Conservation (phyloP, 2,113 vertebrate genomes). For the Ochotona curzoniae region DNA sequence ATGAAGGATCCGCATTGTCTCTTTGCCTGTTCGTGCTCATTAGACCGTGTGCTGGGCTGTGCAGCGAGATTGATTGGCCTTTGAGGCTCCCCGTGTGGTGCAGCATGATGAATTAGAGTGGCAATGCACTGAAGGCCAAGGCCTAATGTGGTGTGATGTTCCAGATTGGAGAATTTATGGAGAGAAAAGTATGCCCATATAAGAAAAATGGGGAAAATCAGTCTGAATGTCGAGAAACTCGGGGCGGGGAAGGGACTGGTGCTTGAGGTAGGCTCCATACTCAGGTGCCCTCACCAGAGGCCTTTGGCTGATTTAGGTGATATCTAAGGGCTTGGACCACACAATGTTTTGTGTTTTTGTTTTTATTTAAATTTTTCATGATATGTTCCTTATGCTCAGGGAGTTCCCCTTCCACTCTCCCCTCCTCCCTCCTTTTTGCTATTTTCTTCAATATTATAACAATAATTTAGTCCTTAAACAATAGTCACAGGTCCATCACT, state of each 20-base stretch:
- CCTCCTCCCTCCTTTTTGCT: no score
- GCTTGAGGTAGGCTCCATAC: background rate
- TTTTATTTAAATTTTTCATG: no score
- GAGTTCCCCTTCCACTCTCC: no score
- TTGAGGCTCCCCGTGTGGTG: background rate
- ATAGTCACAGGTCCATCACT: no score
- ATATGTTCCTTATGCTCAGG: no score
- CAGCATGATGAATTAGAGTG: conserved; percentile 21
- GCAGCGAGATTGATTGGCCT: conserved; percentile 11
- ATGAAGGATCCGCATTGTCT: background rate
- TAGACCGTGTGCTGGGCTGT: background rate
- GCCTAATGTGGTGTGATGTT: conserved; percentile 19
- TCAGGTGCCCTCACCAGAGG: background rate
- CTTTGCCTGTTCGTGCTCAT: background rate
- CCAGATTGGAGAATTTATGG: conserved; percentile 21
- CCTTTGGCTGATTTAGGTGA: background rate
- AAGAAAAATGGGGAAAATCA: background rate
- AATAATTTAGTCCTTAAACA: no score
- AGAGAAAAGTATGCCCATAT: conserved; percentile 43
- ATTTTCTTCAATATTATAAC: no score
- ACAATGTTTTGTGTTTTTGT: background rate
- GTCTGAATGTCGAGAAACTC: background rate
- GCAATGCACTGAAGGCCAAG: background rate
- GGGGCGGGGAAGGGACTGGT: no score
- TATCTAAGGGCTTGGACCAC: background rate